Conservation (phyloP, 2,888 invertebrate species). For the Epicampocera succincta region DNA sequence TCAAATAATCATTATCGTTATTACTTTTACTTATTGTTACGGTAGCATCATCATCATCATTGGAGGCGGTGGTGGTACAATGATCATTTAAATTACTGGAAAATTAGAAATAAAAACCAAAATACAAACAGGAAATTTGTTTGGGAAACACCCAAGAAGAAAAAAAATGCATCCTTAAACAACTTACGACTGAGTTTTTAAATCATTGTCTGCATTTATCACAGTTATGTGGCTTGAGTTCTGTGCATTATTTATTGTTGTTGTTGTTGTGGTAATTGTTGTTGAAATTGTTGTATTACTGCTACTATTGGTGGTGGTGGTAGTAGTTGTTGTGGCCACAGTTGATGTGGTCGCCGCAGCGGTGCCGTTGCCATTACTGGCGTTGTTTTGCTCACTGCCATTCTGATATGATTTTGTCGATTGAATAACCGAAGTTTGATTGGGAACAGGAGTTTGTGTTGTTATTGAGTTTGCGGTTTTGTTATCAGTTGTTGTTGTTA, state of each 20-base stretch:
- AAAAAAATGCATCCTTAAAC: no score
- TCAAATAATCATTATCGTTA: constrained; percentile 73
- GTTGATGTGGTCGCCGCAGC: constrained; percentile 50
- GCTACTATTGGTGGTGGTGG: constrained; percentile 71
- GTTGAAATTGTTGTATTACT: constrained; percentile 72
- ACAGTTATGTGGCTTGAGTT: constrained; percentile 70
- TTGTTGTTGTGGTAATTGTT: no score
- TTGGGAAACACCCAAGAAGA: no score
- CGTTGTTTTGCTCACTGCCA: constrained; percentile 72
- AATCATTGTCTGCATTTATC: constrained; percentile 73
- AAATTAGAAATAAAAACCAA: constrained; percentile 25
- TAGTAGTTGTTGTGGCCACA: constrained; percentile 6
- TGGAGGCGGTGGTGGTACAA: constrained; percentile 69
- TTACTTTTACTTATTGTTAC: constrained; percentile 71
- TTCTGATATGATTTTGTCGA: constrained; percentile 85
- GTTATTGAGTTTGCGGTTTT: constrained; percentile 74
- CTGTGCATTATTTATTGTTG: constrained; percentile 68
- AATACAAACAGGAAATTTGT: no score
- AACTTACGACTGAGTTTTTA: constrained; percentile 73
- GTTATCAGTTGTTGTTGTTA: constrained; percentile 66
- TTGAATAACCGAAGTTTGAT: constrained; percentile 91
- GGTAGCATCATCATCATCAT: constrained; percentile 64
- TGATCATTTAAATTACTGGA: constrained; percentile 73
- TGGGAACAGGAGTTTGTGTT: constrained; percentile 78
- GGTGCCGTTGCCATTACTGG: constrained; percentile 75